Percentiles rank a stretch among this genome's conserved stretches.
phyloP scores from a whole-genome alignment of 2,888 invertebrate species.

The Sesamia inferens region DNA sequence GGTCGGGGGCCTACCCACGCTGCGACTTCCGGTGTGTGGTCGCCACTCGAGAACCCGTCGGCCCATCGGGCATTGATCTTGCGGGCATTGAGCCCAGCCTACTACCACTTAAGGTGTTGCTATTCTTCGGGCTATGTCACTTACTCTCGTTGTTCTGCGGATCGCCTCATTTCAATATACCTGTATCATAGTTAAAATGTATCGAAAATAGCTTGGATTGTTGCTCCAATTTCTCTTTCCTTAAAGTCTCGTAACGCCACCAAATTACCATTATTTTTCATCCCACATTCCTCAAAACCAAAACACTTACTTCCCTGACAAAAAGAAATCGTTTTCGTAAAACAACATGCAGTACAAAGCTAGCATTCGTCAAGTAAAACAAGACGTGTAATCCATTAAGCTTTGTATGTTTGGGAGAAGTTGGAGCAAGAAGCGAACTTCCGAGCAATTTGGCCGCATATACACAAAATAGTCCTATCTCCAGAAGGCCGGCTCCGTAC shows the following conservation, averaged over 20 bases:
- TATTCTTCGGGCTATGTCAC: no score
- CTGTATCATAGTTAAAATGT: no score
- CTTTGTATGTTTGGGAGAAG: conserved; percentile 65
- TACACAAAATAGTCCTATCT: neutral
- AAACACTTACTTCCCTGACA: conserved; percentile 33
- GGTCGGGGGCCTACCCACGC: no score
- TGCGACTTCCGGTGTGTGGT: no score
- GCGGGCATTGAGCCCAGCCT: no score
- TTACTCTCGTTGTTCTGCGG: no score
- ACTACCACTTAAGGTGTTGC: no score
- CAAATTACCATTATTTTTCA: conserved; percentile 27
- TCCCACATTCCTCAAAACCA: conserved; percentile 11
- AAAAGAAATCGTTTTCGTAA: conserved; percentile 50
- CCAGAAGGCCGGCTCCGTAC: neutral
- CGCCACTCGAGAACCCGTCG: no score
- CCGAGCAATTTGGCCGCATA: conserved; percentile 65
- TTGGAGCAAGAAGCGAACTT: conserved; percentile 63
- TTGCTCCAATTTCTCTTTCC: no score
- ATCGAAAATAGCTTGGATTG: neutral
- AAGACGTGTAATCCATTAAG: conserved; percentile 71
- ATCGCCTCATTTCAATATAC: no score
- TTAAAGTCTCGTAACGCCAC: neutral
- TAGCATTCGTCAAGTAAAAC: conserved; percentile 63
- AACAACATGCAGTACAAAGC: conserved; percentile 56
- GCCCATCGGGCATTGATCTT: no score